Base-by-base conservation (phyloP, 2,797 vertebrate genomes). In the Notolepis coatsorum region DNA sequence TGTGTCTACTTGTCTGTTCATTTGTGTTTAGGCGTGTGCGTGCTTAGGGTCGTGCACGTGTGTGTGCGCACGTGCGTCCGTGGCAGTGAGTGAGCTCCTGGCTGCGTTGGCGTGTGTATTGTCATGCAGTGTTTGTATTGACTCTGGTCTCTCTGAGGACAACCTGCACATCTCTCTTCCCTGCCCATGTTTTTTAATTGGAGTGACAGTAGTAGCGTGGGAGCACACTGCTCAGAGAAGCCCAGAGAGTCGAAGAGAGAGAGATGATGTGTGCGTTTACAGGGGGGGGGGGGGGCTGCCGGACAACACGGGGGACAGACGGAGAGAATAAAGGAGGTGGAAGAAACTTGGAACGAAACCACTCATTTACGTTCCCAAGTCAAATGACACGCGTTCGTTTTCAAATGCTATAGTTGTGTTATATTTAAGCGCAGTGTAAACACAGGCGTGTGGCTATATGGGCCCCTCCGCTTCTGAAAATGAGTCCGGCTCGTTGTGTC, bases 151-250 rank as follows among this genome's bases (percentile, higher is more conserved):
- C 85, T 86, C 87, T 18, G 23, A 85, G 87, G 87, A 69, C 73
- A 77, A 81, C 69, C 71, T 79, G 77, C 71, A 82, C 71, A 69
- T 82, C 74, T 57, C 76, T 83, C 83, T 81, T 90, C 85, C 85
- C 85, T 84, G 82, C 82, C 87, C 84, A 88, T 90, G 87, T 90
- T 89, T 90, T 90, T 89, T 88, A 89, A 89, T 88, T 90, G 84
- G 65, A 83, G 42, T 77, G 73, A 71, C 68, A 76, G 41, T 41
- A 55, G 61, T 43, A 42, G 27, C 37, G 23, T 20, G 21, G 37
- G 12, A 27, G 17, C 35, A 15, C 39, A 33, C 31, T 50, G 58
- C 47, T 51, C 30, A 20, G 47, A 28, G 35, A 61, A 20, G 13
- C 6, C 27, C 20, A 50, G 6, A 50, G 15, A 27, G 47, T 30